Base-by-base conservation (phyloP, 2,113 vertebrate genomes). In the Suncus etruscus region DNA sequence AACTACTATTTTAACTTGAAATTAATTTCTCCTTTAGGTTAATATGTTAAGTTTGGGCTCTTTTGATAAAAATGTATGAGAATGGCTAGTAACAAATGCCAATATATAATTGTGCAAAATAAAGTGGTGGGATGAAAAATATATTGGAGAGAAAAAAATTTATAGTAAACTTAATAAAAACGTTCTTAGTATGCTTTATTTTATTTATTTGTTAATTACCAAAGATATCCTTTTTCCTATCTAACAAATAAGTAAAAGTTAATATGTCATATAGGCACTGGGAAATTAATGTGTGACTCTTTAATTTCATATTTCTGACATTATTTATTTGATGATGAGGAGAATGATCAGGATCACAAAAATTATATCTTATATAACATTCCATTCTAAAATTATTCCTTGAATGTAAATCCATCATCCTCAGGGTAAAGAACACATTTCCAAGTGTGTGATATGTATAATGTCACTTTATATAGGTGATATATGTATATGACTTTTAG, bases 211-310 rank as follows among this genome's bases (percentile, higher is more conserved):
- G 16, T 66, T 81, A 72, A 84, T 68, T 89, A 54, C 32, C 47
- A 73, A 14, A 39, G 12, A 50, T n/a, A 8, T 58, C 66, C 39
- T 39, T 39, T 39, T 39, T 39, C 39, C 39, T 5, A 39, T 93
- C 27, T 76, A 86, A 27, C 48, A 81, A 74, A 63, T 84, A 54
- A 74, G 51, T 39, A 87, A 14, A 39, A 84, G 22, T 70, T 61
- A 63, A 82, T 45, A 22, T 78, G 1, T 51, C 47, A 22, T 14
- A 8, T 66, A 39, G 73, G 0, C 12, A 29, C 39, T 86, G 25
- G 25, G 4, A 85, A 86, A 74, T 74, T 65, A 82, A 74, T 72
- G 32, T 87, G 2, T 83, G 76, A 86, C 61, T 89, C 32, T 86
- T 68, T 7, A 51, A 14, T 68, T 2, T 45, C 9, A 85, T 63